Base-by-base conservation (phyloP, 2,888 invertebrate species). In the Chorisops tibialis region DNA sequence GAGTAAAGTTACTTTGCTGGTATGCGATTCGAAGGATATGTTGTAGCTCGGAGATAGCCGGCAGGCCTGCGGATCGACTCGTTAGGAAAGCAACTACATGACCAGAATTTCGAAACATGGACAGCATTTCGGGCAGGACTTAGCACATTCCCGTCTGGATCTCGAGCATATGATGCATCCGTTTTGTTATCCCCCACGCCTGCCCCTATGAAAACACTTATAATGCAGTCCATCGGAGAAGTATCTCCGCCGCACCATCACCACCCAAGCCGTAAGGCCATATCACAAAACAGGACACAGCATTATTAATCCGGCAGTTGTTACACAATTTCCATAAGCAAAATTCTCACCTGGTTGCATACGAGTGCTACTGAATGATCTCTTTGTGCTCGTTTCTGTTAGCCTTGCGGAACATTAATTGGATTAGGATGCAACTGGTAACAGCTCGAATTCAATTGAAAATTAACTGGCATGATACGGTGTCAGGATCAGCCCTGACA, bases 51-150 rank as follows among this genome's bases (percentile, higher is more conserved):
- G 9, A 30, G 35, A 50, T 50, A 56, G 45, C 49, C 41, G 39
- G 60, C 60, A 63, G 43, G 60, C 49, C 56, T 56, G 63, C 56
- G 56, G 63, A 49, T 45, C 47, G 58, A 43, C 61, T 64, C 59
- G 64, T 64, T 64, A 64, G 61, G n/a, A n/a, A n/a, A 58, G 61
- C 52, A 61, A 45, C 21, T 51, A 64, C 61, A 58, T 61, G 64
- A 64, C 61, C 51, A 38, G 64, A 58, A 64, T 64, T 51, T 52
- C n/a, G 48, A 48, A 59, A 56, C 43, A 45, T 56, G 43, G 35
- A 30, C 45, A 24, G 12, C 11, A 7, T n/a, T 14, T 45, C 35
- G 30, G 30, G 30, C 30, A 30, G 30, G 30, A 30, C 16, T 35
- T 43, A 9, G 22, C 35, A 14, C 30, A 30, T 14, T 14, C 6